A percentile compares a stretch with the other conserved stretches of the same genome.
These are phyloP conservation scores for Ophioninae sp. DNA, from an alignment of 2,888 invertebrate species.

Conservation along the genomic window DNA sequence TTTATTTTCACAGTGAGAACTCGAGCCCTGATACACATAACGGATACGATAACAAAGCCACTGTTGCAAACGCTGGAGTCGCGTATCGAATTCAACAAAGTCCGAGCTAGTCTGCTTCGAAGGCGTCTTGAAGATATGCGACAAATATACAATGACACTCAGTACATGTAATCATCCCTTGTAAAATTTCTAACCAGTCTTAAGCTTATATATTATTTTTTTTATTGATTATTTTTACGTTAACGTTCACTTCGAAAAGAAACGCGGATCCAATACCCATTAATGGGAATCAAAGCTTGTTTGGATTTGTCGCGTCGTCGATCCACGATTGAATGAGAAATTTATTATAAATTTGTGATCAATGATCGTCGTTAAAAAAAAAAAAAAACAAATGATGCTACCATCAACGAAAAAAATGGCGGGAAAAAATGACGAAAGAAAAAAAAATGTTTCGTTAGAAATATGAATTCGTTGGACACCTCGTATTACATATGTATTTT, in stretches of 20 bases:
- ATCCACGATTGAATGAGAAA: too few relatives aligned
- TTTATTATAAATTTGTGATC: background rate
- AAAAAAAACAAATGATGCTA: slow-evolving; percentile 8
- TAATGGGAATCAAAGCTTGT: too few relatives aligned
- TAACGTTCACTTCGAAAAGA: too few relatives aligned
- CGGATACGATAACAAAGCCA: slow-evolving; percentile 79
- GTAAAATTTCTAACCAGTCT: background rate
- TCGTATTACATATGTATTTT: slow-evolving; percentile 60
- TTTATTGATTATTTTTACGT: too few relatives aligned
- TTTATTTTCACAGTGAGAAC: slow-evolving; percentile 79
- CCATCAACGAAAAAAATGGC: background rate
- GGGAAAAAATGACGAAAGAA: background rate
- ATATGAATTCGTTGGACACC: slow-evolving; percentile 14
- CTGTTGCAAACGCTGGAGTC: slow-evolving; percentile 77
- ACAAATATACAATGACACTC: slow-evolving; percentile 27
- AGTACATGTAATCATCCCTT: background rate
- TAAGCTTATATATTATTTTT: background rate
- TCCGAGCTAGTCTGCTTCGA: slow-evolving; percentile 50
- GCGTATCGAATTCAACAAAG: slow-evolving; percentile 74
- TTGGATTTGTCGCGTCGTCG: too few relatives aligned
- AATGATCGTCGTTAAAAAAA: slow-evolving; percentile 10
- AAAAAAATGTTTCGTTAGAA: background rate
- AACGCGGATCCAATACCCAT: too few relatives aligned
- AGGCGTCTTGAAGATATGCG: slow-evolving; percentile 39
- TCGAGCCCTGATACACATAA: slow-evolving; percentile 82